Percentiles rank a stretch among this genome's conserved stretches.
Conservation (phyloP, 1,140 invertebrate genomes). For the Harpegnathos saltator region DNA sequence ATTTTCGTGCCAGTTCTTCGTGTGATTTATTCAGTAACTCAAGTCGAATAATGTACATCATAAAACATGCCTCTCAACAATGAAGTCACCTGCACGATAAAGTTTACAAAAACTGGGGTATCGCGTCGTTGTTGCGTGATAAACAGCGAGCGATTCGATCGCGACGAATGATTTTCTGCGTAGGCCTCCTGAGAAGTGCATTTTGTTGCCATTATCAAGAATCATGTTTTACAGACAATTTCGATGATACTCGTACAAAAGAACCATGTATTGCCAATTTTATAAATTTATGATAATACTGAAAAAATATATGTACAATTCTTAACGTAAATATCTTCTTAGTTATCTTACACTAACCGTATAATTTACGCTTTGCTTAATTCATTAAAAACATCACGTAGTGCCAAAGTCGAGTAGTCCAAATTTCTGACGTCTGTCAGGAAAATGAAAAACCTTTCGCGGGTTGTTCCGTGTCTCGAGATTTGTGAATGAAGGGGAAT, state of each 20-base stretch:
- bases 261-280: slow-evolving; percentile 53
- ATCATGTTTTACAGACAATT: slow-evolving; percentile 56
- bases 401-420: slow-evolving; percentile 17
- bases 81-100: slow-evolving; percentile 3
- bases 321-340: slow-evolving; percentile 57
- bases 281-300: slow-evolving; percentile 70
- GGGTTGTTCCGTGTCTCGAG: slow-evolving; percentile 6
- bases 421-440: slow-evolving; percentile 18
- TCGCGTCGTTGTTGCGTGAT: neutral
- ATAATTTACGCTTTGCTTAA: slow-evolving; percentile 48
- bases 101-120: neutral
- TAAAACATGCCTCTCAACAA: slow-evolving; percentile 11
- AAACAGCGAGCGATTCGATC: slow-evolving; percentile 21
- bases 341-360: slow-evolving; percentile 58
- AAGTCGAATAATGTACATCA: slow-evolving; percentile 15
- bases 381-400: slow-evolving; percentile 34
- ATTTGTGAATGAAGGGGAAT: neutral
- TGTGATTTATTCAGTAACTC: slow-evolving; percentile 9
- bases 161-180: neutral
- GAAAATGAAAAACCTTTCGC: slow-evolving; percentile 37
- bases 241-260: slow-evolving; percentile 41
- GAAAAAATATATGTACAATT: slow-evolving; percentile 75
- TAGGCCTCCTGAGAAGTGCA: slow-evolving; percentile 30
- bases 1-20: neutral
- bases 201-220: slow-evolving; percentile 5